Conservation (phyloP, 2,888 invertebrate genomes). For the Nymphalis c-album region DNA sequence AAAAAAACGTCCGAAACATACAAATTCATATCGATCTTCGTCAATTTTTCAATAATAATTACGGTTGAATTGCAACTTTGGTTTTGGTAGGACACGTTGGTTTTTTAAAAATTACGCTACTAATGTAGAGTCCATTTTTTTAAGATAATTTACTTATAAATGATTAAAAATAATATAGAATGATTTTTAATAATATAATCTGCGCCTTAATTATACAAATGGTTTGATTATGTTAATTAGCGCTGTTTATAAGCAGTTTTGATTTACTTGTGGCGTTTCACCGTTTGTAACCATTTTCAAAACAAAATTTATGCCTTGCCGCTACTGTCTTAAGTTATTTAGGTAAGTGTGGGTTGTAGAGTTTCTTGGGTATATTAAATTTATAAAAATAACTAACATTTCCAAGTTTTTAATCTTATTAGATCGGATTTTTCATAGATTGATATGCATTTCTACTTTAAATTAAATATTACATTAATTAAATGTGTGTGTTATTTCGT, state of each 20-base stretch:
- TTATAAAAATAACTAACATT: slow-evolving; percentile 1
- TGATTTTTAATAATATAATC: slow-evolving; percentile 33
- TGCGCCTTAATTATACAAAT: slow-evolving; percentile 77
- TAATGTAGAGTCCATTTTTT: too few relatives aligned
- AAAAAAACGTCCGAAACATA: too few relatives aligned
- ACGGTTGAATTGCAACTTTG: too few relatives aligned
- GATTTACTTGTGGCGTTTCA: slow-evolving; percentile 69
- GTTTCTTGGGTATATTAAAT: slow-evolving; percentile 20
- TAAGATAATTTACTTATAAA: too few relatives aligned
- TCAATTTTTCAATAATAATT: too few relatives aligned
- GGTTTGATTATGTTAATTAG: slow-evolving; percentile 74
- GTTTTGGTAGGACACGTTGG: too few relatives aligned
- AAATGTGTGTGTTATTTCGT: too few relatives aligned
- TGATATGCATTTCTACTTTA: too few relatives aligned
- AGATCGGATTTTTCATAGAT: too few relatives aligned
- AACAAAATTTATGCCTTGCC: slow-evolving; percentile 70
- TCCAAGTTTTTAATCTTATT: background rate
- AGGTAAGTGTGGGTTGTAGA: slow-evolving; percentile 64
- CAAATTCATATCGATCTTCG: too few relatives aligned
- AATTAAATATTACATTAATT: too few relatives aligned
- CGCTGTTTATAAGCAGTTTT: slow-evolving; percentile 73
- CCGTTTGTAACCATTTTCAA: slow-evolving; percentile 64
- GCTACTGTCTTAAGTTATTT: slow-evolving; percentile 65
- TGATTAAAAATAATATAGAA: background rate
- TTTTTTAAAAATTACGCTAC: too few relatives aligned